These are phyloP conservation scores for Burhinus bistriatus DNA, from an alignment of 2,113 vertebrate species.

Conservation along the genomic window DNA sequence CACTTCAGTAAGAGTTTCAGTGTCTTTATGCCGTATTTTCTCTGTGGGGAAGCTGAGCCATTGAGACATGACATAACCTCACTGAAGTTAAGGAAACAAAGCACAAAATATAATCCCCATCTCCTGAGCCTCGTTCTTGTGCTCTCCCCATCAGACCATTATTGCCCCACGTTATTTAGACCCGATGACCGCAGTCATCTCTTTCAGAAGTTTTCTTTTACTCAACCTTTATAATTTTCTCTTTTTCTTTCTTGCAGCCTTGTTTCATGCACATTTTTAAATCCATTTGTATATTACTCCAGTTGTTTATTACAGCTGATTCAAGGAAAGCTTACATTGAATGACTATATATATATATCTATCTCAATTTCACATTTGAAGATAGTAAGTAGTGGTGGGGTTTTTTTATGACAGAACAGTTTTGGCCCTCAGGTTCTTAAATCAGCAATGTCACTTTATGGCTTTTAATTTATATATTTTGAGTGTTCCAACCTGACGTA, in stretches of 20 bases:
- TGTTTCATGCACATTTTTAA: neutral
- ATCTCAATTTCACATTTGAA: neutral
- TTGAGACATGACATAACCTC: neutral
- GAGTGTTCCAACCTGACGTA: conserved; percentile 35
- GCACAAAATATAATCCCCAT: neutral
- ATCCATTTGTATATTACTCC: neutral
- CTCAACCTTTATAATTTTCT: neutral
- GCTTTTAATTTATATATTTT: conserved; percentile 46
- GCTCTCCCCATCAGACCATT: neutral
- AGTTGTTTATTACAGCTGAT: neutral
- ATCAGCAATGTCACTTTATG: conserved; percentile 20
- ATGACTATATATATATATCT: neutral
- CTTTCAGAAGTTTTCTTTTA: neutral
- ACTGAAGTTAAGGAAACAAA: neutral
- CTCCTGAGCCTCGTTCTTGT: neutral
- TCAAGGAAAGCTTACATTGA: neutral
- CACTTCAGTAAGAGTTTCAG: neutral
- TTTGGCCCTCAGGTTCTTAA: conserved; percentile 32
- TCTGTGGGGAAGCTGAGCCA: neutral
- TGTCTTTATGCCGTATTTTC: neutral
- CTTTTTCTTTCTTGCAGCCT: neutral
- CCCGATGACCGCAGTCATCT: neutral
- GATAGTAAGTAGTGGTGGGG: neutral
- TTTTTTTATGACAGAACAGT: neutral
- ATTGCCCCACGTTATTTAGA: neutral